phyloP scores from a whole-genome alignment of 1,140 invertebrate genomes.

The Rhopalosiphum padi region DNA sequence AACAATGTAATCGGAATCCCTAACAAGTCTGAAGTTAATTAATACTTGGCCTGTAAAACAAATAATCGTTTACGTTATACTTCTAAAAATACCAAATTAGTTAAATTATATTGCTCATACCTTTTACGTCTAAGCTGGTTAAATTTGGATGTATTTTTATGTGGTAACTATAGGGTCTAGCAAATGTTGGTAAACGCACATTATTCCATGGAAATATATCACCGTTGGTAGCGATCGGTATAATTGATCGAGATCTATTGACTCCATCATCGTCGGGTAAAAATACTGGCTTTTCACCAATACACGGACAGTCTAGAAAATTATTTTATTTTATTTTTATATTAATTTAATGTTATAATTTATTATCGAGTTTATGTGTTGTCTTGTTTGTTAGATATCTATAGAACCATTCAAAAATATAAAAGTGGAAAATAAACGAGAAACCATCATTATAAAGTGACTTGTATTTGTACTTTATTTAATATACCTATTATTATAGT shows the following conservation, averaged over 20 bases:
- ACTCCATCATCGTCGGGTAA: conserved; percentile 69
- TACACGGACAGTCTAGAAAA: conserved; percentile 73
- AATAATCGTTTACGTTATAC: background rate
- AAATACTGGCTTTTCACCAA: conserved; percentile 72
- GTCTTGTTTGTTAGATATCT: background rate
- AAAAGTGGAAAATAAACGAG: background rate
- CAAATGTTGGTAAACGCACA: conserved; percentile 80
- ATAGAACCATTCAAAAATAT: background rate
- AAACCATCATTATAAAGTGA: background rate
- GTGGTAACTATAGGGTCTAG: conserved; percentile 84
- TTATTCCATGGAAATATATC: conserved; percentile 89
- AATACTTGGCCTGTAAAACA: conserved; percentile 77
- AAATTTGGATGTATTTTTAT: conserved; percentile 93
- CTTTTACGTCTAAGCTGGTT: conserved; percentile 86
- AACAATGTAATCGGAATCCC: conserved; percentile 87
- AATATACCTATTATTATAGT: background rate
- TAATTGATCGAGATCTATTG: conserved; percentile 66
- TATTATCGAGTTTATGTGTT: background rate
- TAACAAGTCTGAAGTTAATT: conserved; percentile 82
- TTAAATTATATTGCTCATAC: conserved; percentile 64
- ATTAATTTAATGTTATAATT: background rate
- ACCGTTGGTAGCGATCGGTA: conserved; percentile 73
- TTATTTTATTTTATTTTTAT: no score
- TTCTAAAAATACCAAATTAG: background rate
- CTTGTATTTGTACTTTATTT: background rate